A percentile compares a stretch with the other conserved stretches of the same genome.
These are phyloP conservation scores for Cosmia trapezina DNA, from an alignment of 2,888 invertebrate species.

Conservation along the genomic window DNA sequence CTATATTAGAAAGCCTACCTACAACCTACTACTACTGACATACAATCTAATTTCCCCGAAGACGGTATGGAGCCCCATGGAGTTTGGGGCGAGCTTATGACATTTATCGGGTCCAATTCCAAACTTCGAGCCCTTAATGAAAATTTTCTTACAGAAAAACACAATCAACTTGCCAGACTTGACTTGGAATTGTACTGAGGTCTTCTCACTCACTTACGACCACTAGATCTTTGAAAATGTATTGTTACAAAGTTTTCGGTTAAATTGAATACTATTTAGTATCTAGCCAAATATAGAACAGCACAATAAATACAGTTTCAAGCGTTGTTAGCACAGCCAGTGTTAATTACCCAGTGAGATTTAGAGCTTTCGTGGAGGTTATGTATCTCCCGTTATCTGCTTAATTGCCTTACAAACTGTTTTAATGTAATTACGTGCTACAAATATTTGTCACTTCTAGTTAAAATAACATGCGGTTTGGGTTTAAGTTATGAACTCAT, in stretches of 20 bases:
- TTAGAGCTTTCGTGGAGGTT: slow-evolving; percentile 72
- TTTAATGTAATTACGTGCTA: slow-evolving; percentile 51
- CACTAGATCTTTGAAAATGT: slow-evolving; percentile 5
- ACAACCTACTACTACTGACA: no score
- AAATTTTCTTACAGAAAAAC: slow-evolving; percentile 14
- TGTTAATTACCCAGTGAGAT: slow-evolving; percentile 74
- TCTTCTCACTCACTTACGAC: background rate
- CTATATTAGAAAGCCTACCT: no score
- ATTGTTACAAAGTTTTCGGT: background rate
- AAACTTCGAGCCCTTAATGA: slow-evolving; percentile 21
- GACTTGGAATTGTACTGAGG: slow-evolving; percentile 5
- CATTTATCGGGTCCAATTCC: slow-evolving; percentile 21
- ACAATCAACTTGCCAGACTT: slow-evolving; percentile 10
- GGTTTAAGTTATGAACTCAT: slow-evolving; percentile 12
- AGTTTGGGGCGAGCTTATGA: background rate
- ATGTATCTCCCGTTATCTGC: slow-evolving; percentile 73
- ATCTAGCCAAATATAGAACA: slow-evolving; percentile 19
- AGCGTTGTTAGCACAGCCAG: slow-evolving; percentile 65
- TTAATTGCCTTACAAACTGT: slow-evolving; percentile 63
- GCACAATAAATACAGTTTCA: slow-evolving; percentile 52
- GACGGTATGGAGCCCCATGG: background rate
- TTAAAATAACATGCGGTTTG: slow-evolving; percentile 33
- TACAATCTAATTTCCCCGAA: background rate
- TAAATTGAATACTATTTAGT: slow-evolving; percentile 39
- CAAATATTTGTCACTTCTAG: slow-evolving; percentile 52